Percentiles rank a stretch among this genome's conserved stretches.
Evolutionary conservation across 1,140 invertebrate species (phyloP).

Genomic region (Dryas iulia): DNA sequence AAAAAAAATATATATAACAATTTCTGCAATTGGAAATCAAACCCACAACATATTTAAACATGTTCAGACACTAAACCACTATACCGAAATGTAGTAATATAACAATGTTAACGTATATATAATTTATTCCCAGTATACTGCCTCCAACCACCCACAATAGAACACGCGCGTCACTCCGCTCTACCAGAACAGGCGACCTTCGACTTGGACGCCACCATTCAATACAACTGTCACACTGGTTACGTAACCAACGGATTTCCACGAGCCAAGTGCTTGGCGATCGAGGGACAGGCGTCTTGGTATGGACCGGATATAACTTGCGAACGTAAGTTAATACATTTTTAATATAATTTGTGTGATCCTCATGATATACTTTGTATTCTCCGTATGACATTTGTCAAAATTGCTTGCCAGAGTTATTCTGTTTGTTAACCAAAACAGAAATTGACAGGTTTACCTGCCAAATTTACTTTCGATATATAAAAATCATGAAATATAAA

Average conservation of each 20-base stretch:
- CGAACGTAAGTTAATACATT: constrained; percentile 87
- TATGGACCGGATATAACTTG: constrained; percentile 97
- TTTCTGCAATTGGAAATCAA: no score
- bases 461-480: no score
- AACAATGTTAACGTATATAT: not conserved
- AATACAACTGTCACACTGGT: constrained; percentile 95
- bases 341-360: no score
- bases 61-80: no score
- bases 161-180: constrained; percentile 93
- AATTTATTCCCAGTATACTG: constrained; percentile 87
- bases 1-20: not conserved
- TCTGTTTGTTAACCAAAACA: no score
- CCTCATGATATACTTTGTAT: no score
- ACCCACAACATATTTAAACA: no score
- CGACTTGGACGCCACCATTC: constrained; percentile 90
- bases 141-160: constrained; percentile 90
- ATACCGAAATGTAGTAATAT: no score
- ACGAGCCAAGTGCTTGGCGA: constrained; percentile 93
- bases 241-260: constrained; percentile 92
- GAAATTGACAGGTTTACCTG: no score
- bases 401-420: no score
- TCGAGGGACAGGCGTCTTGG: constrained; percentile 92
- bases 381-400: no score
- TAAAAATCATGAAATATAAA: no score
- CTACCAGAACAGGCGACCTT: constrained; percentile 90